phyloP scores from a whole-genome alignment of 1,140 invertebrate species.

The Drusus annulatus region DNA sequence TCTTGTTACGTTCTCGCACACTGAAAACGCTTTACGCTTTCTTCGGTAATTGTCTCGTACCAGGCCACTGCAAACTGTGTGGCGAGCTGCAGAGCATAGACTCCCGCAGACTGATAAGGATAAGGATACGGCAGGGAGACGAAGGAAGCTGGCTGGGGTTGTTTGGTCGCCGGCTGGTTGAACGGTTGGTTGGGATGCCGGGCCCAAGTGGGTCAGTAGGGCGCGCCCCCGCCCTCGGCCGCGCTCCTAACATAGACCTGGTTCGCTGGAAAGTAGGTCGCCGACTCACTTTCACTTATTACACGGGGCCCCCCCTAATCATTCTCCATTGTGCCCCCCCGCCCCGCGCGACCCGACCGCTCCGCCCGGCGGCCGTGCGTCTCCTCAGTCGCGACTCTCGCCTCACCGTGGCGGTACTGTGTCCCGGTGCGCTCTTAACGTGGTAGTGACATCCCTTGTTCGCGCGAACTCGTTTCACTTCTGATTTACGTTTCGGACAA shows the following conservation, averaged over 20 bases:
- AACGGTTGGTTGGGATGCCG: slow-evolving; percentile 39
- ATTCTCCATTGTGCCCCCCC: slow-evolving; percentile 75
- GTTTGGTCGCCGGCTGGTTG: neutral
- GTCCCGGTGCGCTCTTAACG: slow-evolving; percentile 62
- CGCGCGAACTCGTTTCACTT: slow-evolving; percentile 25
- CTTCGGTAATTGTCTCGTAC: too few relatives aligned
- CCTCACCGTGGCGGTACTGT: slow-evolving; percentile 60
- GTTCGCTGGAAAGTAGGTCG: slow-evolving; percentile 78
- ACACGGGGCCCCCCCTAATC: slow-evolving; percentile 76
- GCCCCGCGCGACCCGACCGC: slow-evolving; percentile 65
- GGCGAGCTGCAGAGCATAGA: too few relatives aligned
- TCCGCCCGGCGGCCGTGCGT: slow-evolving; percentile 66
- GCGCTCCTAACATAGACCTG: slow-evolving; percentile 77
- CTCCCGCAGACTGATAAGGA: too few relatives aligned
- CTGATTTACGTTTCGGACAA: slow-evolving; percentile 17
- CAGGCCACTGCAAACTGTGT: too few relatives aligned
- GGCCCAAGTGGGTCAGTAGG: slow-evolving; percentile 79
- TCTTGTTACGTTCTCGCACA: too few relatives aligned
- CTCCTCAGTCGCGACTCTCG: slow-evolving; percentile 65
- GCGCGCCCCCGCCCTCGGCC: slow-evolving; percentile 68
- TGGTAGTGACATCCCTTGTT: slow-evolving; percentile 30
- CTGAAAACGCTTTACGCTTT: too few relatives aligned
- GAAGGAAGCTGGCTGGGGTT: too few relatives aligned
- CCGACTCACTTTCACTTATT: slow-evolving; percentile 80
- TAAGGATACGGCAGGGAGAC: too few relatives aligned